phyloP scores from a whole-genome alignment of 1,140 invertebrate genomes.

The Diorhabda elongata region DNA sequence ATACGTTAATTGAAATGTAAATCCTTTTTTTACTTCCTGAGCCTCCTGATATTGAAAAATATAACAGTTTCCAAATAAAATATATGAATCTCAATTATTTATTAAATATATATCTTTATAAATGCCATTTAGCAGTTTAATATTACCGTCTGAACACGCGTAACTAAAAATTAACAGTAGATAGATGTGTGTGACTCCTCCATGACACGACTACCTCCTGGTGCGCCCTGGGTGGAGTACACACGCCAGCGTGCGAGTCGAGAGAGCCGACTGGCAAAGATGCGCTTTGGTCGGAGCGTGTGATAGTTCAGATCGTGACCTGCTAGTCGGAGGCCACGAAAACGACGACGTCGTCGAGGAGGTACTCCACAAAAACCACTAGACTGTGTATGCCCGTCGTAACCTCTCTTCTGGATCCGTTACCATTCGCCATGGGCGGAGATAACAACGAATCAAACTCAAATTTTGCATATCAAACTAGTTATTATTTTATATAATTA shows the following conservation, averaged over 20 bases:
- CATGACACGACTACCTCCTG: slow-evolving; percentile 15
- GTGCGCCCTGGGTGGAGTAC: slow-evolving; percentile 20
- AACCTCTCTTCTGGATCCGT: slow-evolving; percentile 9
- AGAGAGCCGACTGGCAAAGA: slow-evolving; percentile 29
- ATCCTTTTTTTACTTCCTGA: no score
- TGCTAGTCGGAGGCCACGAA: slow-evolving; percentile 12
- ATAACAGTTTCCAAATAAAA: no score
- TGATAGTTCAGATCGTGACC: slow-evolving; percentile 42
- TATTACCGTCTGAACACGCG: neutral
- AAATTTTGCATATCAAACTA: no score
- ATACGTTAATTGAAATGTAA: no score
- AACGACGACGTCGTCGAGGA: slow-evolving; percentile 5
- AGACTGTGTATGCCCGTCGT: slow-evolving; percentile 29
- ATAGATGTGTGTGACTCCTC: neutral
- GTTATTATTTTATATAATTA: no score
- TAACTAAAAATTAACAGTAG: neutral
- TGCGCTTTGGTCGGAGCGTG: slow-evolving; percentile 37
- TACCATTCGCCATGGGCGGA: slow-evolving; percentile 11
- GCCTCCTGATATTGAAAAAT: no score
- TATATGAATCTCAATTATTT: no score
- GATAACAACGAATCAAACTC: neutral
- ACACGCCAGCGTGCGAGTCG: slow-evolving; percentile 13
- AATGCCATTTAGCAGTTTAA: neutral
- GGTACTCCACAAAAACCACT: slow-evolving; percentile 39
- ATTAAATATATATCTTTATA: no score